These are phyloP conservation scores for Atta texana DNA, from an alignment of 1,140 invertebrate genomes.

Conservation along the genomic window DNA sequence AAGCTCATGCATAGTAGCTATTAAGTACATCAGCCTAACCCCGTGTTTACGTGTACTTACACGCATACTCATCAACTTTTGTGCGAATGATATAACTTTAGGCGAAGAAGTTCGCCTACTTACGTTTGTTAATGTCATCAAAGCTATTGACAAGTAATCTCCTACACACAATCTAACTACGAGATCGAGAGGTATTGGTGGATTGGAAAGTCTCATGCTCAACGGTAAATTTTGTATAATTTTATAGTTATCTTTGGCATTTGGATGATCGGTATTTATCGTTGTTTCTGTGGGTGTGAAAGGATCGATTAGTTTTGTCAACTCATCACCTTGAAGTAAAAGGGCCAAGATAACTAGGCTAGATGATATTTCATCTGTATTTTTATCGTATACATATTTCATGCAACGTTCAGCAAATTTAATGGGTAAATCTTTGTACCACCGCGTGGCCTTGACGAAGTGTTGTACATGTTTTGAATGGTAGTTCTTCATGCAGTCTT, in stretches of 20 bases:
- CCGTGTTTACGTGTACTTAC: conserved; percentile 78
- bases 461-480: background rate
- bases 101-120: conserved; percentile 31
- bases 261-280: conserved; percentile 21
- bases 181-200: conserved; percentile 71
- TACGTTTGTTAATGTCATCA: conserved; percentile 51
- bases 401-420: conserved; percentile 68
- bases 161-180: conserved; percentile 67
- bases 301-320: conserved; percentile 68
- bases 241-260: background rate
- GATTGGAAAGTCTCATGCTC: conserved; percentile 61
- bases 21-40: conserved; percentile 73
- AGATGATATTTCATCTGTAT: background rate
- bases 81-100: conserved; percentile 63
- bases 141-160: conserved; percentile 70
- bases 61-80: conserved; percentile 56
- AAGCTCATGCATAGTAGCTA: conserved; percentile 59
- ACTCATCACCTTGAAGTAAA: conserved; percentile 68
- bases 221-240: background rate
- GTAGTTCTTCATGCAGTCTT: conserved; percentile 23
- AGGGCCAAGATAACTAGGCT: conserved; percentile 54
- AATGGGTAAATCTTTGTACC: conserved; percentile 80
- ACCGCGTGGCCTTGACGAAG: conserved; percentile 74
- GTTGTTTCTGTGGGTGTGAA: conserved; percentile 52
- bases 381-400: background rate